A percentile compares a stretch with the other conserved stretches of the same genome.
Evolutionary conservation across 2,888 invertebrate genomes (phyloP).

Genomic region (Papilio demoleus): DNA sequence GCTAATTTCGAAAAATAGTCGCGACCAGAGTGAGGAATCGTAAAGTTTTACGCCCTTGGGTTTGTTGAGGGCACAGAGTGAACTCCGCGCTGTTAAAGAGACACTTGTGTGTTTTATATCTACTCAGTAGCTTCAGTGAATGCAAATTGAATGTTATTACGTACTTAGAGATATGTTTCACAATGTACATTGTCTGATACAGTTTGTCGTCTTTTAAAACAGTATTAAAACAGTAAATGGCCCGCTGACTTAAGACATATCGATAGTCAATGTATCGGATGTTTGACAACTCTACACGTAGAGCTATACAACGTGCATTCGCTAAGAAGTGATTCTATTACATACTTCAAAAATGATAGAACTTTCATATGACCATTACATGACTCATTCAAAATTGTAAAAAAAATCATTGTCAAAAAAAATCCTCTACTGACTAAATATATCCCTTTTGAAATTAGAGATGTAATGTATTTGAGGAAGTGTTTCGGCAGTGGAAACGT

Average conservation of each 20-base stretch:
- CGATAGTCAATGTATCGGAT: too few species aligned
- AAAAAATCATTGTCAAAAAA: too few species aligned
- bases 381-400: too few species aligned
- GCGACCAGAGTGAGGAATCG: constrained; percentile 59
- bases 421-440: too few species aligned
- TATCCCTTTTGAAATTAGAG: not conserved
- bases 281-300: too few species aligned
- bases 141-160: constrained; percentile 60
- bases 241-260: too few species aligned
- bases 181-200: constrained; percentile 7
- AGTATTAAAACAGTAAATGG: too few species aligned
- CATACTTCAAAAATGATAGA: too few species aligned
- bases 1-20: constrained; percentile 57
- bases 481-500: not conserved
- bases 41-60: constrained; percentile 60
- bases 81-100: constrained; percentile 46
- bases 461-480: not conserved
- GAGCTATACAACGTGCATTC: too few species aligned
- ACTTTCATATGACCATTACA: too few species aligned
- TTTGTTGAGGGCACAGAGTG: constrained; percentile 57
- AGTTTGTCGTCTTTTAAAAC: not conserved
- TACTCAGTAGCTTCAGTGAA: constrained; percentile 56
- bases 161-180: constrained; percentile 45
- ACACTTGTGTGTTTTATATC: constrained; percentile 63
- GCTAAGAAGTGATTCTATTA: too few species aligned